phyloP scores from a whole-genome alignment of 2,888 invertebrate species.

The Aphodius sticticus region DNA sequence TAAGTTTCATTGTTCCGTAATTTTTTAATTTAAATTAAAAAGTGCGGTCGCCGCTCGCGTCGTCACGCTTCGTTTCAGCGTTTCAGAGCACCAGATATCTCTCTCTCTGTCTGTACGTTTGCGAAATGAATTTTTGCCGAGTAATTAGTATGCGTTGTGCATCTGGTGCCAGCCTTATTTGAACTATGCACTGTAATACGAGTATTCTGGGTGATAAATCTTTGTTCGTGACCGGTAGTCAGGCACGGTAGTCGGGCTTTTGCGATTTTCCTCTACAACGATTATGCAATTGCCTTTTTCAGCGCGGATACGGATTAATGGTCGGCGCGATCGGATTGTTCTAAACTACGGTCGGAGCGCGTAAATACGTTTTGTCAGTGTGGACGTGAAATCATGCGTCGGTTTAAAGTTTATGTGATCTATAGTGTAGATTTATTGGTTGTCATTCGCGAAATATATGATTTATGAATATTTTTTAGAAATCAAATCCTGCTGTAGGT shows the following conservation, averaged over 20 bases:
- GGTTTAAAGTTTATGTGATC: no score
- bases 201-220: background rate
- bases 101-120: background rate
- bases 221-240: background rate
- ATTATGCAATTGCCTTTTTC: background rate
- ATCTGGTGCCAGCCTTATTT: background rate
- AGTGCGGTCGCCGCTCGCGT: background rate
- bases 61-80: background rate
- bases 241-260: background rate
- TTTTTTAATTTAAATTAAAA: background rate
- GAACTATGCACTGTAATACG: background rate
- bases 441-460: no score
- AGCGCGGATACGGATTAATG: background rate
- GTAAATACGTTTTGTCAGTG: no score
- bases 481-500: no score
- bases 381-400: no score
- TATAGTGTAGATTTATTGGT: no score
- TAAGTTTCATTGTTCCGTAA: background rate
- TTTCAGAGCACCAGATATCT: background rate
- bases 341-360: background rate
- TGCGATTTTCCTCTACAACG: background rate
- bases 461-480: no score
- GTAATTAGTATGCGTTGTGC: background rate
- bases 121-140: background rate
- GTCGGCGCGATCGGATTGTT: background rate